A percentile compares a stretch with the other conserved stretches of the same genome.
phyloP scores from a whole-genome alignment of 2,888 invertebrate genomes.

The Microplitis deprimator region DNA sequence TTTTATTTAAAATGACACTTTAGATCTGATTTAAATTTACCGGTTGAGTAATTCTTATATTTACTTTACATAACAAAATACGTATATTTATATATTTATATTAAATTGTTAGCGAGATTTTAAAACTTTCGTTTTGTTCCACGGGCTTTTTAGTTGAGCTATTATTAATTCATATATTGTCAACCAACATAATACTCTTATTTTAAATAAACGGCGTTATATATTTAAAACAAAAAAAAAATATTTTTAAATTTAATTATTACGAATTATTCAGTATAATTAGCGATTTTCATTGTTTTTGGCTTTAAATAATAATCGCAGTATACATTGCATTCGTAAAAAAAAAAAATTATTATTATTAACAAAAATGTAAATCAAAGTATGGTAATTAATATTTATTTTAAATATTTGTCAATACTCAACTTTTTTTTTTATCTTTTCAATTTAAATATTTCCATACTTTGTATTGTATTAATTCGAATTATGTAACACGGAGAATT shows the following conservation, averaged over 20 bases:
- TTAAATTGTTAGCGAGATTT: conserved; percentile 11
- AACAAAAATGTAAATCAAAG: background rate
- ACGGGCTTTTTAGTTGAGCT: conserved; percentile 60
- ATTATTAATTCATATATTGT: conserved; percentile 43
- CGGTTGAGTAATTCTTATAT: background rate
- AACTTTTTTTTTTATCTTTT: conserved; percentile 25
- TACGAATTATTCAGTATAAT: conserved; percentile 10
- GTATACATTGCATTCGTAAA: conserved; percentile 8
- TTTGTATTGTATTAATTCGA: conserved; percentile 13
- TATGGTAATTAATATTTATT: background rate
- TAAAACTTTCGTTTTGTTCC: conserved; percentile 58
- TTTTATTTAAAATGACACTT: background rate
- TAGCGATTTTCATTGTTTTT: conserved; percentile 50
- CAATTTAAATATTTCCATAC: conserved; percentile 13
- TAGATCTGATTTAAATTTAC: background rate
- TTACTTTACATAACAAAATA: background rate
- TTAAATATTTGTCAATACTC: conserved; percentile 7
- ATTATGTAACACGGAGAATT: conserved; percentile 53
- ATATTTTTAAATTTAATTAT: background rate
- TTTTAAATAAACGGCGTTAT: conserved; percentile 16
- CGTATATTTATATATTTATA: conserved; percentile 3
- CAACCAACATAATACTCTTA: conserved; percentile 56
- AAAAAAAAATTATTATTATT: background rate
- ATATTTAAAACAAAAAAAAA: background rate
- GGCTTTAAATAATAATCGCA: conserved; percentile 43